Evolutionary conservation across 37 sponge, comb jelly and placozoan genomes (phyloP), one percentile per base, ranked within the genome.

Genomic region (Hormiphora californensis): DNA sequence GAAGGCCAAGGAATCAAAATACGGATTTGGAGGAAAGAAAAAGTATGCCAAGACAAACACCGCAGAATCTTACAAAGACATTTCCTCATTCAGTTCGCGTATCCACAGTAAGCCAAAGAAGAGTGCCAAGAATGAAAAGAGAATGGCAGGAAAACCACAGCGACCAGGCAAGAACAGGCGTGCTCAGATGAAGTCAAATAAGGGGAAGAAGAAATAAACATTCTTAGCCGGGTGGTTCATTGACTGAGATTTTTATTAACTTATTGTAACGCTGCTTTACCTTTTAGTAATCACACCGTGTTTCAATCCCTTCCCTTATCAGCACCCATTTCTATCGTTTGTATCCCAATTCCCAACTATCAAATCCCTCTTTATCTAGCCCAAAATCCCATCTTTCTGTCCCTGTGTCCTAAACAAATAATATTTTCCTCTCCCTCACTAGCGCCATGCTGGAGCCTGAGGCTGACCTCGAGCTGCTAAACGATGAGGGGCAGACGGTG

Each of bases 111-210:
- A 73, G 35, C 81, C 81, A 0, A 73, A 73, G 38, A 22, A 46
- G 15, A 73, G 81, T 73, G 81, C 81, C 23, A 73, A 73, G 81
- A 73, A 73, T 40, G 81, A 73, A n/a, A 39, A 73, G 46, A 73
- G 81, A 28, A 73, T 25, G 23, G 27, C 61, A 7, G 39, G 81
- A 23, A 73, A 73, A 40, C 81, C 81, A 1, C 81, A 73, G 46
- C 35, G 81, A 40, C 81, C 81, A 39, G 81, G 81, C 22, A 73
- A 73, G 38, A 41, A 1, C 46, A 39, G 38, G 81, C 41, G 81
- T 32, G 81, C 81, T 4, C 40, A 73, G 12, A 73, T 40, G 44
- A 73, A 73, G 38, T n/a, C n/a, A n/a, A n/a, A n/a, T n/a, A n/a
- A n/a, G n/a, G n/a, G n/a, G n/a, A n/a, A n/a, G n/a, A n/a, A n/a